Base-by-base conservation (phyloP, 2,797 vertebrate species). In the Caiman crocodilus region DNA sequence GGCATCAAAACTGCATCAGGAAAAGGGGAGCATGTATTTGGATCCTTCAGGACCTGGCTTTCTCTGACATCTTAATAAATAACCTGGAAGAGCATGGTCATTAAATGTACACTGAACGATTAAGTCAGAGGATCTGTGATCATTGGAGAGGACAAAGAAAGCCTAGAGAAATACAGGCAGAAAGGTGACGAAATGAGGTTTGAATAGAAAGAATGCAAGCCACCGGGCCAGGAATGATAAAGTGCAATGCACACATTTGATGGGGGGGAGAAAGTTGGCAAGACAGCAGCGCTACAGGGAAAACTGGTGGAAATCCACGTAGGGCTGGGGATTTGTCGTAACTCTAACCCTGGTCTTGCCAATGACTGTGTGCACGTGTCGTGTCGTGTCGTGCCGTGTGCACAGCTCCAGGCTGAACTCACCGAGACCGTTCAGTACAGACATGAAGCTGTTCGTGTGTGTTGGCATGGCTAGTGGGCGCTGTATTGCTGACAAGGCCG, bases 321-420 rank as follows among this genome's bases (percentile, higher is more conserved):
- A n/a, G 64, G 64, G 26, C 25, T 78, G 5, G 3, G 0, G 0
- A 5, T 1, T 3, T 28, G 4, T 35, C 32, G 15, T 58, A 78
- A 42, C 8, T 4, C 13, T 11, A 6, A 55, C 8, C 82, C 63
- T 14, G 4, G 4, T 65, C 63, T n/a, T n/a, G 63, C 14, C 30
- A 20, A 6, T 13, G 55, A 75, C 21, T 18, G 14, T 1, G 7
- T n/a, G 10, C 17, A 63, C 1, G 7, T n/a, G 10, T 20, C 59
- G 8, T n/a, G 10, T 20, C 59, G 8, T 1, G 4, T 23, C 73
- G 30, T 7, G 10, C 2, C 0, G 42, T 3, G 2, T 4, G 35
- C 26, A 14, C 3, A 69, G 23, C 2, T 6, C 26, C 18, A 8
- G 0, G 1, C 1, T 17, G 65, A 58, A 6, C 7, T 32, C 0